Percentiles rank a stretch among this genome's conserved stretches.
Conservation (phyloP, 2,113 vertebrate species). For the Carollia perspicillata region DNA sequence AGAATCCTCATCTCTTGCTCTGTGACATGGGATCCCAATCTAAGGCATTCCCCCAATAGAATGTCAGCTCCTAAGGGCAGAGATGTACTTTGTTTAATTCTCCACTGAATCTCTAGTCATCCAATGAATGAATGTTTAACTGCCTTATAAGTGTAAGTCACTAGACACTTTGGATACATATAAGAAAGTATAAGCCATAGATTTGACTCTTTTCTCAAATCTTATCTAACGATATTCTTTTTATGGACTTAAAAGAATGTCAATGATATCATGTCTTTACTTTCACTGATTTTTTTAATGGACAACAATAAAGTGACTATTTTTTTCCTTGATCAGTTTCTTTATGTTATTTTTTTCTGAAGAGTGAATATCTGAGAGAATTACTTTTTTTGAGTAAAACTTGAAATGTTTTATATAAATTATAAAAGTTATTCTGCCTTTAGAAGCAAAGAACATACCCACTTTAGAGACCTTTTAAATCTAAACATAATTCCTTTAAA, state of each 20-base stretch:
- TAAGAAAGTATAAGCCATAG: neutral
- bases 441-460: conserved; percentile 45
- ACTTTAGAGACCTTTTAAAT: conserved; percentile 34
- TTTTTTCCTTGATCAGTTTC: conserved; percentile 38
- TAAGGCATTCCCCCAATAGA: neutral
- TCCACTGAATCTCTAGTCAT: neutral
- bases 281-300: neutral
- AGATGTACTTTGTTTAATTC: neutral
- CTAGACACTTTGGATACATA: neutral
- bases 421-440: neutral
- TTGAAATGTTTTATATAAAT: conserved; percentile 28
- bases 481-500: conserved; percentile 56
- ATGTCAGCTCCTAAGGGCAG: neutral
- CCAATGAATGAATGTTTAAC: neutral
- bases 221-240: neutral
- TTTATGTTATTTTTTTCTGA: neutral
- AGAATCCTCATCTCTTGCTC: neutral
- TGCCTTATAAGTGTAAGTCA: neutral
- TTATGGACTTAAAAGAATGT: neutral
- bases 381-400: conserved; percentile 20
- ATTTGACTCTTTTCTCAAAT: neutral
- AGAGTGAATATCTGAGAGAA: neutral
- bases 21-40: neutral
- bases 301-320: neutral
- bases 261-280: neutral